A percentile compares a stretch with the other conserved stretches of the same genome.
Evolutionary conservation across 2,888 invertebrate species (phyloP).

Genomic region (Cheilosia vulpina): DNA sequence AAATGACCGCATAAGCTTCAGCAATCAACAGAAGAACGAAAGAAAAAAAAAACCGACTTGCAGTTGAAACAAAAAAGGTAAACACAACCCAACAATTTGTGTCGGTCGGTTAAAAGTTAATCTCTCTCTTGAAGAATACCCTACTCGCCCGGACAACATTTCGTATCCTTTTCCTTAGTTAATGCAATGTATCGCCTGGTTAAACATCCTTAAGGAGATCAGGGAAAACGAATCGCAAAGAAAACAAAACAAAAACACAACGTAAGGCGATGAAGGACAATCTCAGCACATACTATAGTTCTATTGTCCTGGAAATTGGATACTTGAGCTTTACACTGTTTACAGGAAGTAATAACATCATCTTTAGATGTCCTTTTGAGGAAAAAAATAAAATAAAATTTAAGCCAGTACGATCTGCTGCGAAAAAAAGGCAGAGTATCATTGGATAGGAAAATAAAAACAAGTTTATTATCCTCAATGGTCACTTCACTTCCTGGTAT

Average conservation of each 20-base stretch:
- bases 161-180: slow-evolving; percentile 34
- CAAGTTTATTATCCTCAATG: background rate
- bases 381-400: background rate
- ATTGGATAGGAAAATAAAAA: background rate
- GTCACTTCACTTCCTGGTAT: background rate
- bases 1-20: slow-evolving; percentile 23
- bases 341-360: slow-evolving; percentile 16
- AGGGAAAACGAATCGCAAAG: slow-evolving; percentile 1
- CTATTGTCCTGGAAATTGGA: slow-evolving; percentile 31
- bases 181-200: slow-evolving; percentile 63
- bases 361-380: slow-evolving; percentile 11
- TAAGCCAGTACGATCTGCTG: background rate
- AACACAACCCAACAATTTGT: slow-evolving; percentile 47
- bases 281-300: slow-evolving; percentile 30
- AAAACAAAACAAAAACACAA: background rate
- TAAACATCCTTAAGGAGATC: slow-evolving; percentile 62
- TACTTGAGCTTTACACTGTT: slow-evolving; percentile 32
- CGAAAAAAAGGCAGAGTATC: background rate
- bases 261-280: slow-evolving; percentile 1
- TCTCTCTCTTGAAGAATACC: slow-evolving; percentile 42
- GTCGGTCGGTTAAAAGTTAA: slow-evolving; percentile 63
- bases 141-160: slow-evolving; percentile 18
- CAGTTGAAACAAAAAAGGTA: slow-evolving; percentile 25
- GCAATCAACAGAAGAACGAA: slow-evolving; percentile 34
- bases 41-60: background rate